Evolutionary conservation across 1,140 invertebrate species (phyloP).

Genomic region (Leucophenga varia): DNA sequence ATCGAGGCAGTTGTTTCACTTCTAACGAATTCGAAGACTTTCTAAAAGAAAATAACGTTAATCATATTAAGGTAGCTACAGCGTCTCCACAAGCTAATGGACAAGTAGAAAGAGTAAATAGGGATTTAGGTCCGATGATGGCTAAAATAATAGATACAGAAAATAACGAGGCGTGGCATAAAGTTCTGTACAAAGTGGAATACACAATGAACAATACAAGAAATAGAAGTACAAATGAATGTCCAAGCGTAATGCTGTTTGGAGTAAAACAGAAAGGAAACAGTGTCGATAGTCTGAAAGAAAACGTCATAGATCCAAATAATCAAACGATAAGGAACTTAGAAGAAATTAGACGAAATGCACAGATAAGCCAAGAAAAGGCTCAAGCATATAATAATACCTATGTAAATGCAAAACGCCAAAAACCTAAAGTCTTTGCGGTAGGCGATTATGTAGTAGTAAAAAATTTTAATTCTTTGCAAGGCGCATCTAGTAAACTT

Average conservation of each 20-base stretch:
- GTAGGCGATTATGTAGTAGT: conserved; percentile 30
- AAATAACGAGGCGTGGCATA: conserved; percentile 14
- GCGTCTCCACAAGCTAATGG: conserved; percentile 12
- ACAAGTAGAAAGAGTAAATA: conserved; percentile 27
- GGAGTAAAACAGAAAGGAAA: conserved; percentile 10
- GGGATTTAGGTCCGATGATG: conserved; percentile 17
- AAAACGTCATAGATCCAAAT: not conserved
- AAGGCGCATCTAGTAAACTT: conserved; percentile 22
- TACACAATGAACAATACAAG: conserved; percentile 27
- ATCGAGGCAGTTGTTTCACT: conserved; percentile 31
- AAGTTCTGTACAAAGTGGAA: conserved; percentile 18
- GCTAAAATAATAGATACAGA: conserved; percentile 7
- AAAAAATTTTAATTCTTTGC: conserved; percentile 18
- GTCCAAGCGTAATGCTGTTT: conserved; percentile 24
- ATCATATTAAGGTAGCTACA: conserved; percentile 9
- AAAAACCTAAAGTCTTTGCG: conserved; percentile 16
- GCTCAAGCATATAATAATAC: conserved; percentile 5
- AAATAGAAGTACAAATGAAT: conserved; percentile 16
- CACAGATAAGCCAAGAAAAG: conserved; percentile 3
- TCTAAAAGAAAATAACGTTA: conserved; percentile 6
- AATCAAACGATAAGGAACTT: not conserved
- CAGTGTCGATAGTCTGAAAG: not conserved
- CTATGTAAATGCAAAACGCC: conserved; percentile 11
- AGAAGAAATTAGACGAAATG: not conserved
- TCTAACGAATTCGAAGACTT: conserved; percentile 24